Conservation (phyloP, 1,140 invertebrate species). For the Macrobrachium nipponense region DNA sequence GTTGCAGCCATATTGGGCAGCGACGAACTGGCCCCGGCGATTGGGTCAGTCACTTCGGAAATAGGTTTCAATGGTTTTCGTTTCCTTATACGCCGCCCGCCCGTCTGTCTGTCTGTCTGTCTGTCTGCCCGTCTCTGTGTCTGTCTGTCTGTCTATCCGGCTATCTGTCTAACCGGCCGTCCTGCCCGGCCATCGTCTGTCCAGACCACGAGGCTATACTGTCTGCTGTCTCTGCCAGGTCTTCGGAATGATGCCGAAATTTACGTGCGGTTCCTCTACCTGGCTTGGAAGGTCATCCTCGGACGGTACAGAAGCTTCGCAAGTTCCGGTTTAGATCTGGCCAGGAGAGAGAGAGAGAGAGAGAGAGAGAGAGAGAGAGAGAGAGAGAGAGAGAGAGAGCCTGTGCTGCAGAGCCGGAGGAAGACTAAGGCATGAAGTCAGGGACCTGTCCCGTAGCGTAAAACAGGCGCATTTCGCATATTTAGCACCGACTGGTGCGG, state of each 20-base stretch:
- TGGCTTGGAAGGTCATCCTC: not conserved
- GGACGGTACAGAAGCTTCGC: too few relatives aligned
- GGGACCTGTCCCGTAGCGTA: too few relatives aligned
- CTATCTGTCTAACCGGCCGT: too few relatives aligned
- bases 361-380: too few relatives aligned
- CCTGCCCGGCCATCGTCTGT: not conserved
- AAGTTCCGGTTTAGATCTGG: too few relatives aligned
- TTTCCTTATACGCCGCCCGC: not conserved
- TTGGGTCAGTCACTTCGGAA: constrained; percentile 6
- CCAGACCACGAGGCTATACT: too few relatives aligned
- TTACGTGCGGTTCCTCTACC: not conserved
- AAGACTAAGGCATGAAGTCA: not conserved
- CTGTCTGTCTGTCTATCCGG: not conserved
- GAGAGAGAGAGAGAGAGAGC: too few relatives aligned
- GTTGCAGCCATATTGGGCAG: constrained; percentile 11
- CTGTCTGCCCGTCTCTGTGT: not conserved
- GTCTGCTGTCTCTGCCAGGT: too few relatives aligned
- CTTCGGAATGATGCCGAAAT: too few relatives aligned
- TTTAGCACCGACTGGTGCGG: not conserved
- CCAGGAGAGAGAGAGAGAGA: not conserved
- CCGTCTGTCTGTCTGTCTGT: not conserved
- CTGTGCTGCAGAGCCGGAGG: not conserved
- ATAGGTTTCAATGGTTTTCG: constrained; percentile 20
- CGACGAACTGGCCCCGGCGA: not conserved
- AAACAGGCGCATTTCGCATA: too few relatives aligned